Percentiles rank a stretch among this genome's conserved stretches.
phyloP scores from a whole-genome alignment of 2,113 vertebrate genomes.

The Axis porcinus region DNA sequence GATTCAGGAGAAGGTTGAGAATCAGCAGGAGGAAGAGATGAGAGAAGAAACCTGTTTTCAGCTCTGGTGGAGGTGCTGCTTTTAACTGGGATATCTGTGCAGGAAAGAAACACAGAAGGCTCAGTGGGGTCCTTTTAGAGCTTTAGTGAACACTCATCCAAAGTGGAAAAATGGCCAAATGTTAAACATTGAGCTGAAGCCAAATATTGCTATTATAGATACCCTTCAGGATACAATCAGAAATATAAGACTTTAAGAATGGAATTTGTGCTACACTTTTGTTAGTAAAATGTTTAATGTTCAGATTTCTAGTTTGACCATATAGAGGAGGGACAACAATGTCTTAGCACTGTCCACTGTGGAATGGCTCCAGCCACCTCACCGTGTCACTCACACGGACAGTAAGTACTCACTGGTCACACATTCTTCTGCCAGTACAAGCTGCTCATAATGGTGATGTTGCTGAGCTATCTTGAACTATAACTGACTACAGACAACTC shows the following conservation, averaged over 20 bases:
- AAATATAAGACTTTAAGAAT: not conserved
- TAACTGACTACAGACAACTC: not conserved
- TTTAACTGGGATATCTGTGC: not conserved
- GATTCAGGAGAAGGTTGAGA: not conserved
- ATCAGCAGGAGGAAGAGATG: not conserved
- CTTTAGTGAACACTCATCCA: not conserved
- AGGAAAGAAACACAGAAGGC: not conserved
- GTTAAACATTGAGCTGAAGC: not conserved
- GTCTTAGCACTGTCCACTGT: fast-evolving
- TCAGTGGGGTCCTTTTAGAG: not conserved
- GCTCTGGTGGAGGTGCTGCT: not conserved
- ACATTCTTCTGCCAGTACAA: fast-evolving
- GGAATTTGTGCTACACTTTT: not conserved
- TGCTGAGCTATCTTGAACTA: fast-evolving
- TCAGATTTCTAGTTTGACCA: not conserved
- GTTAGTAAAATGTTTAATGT: not conserved
- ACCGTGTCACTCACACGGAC: fast-evolving
- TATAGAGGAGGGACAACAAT: not conserved
- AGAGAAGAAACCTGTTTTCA: not conserved
- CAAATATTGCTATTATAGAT: not conserved
- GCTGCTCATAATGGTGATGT: fast-evolving
- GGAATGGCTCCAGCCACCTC: not conserved
- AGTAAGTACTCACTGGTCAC: not conserved
- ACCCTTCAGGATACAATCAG: not conserved
- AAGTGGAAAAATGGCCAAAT: not conserved